Conservation (phyloP, 2,888 invertebrate species). For the Omphaloscelis lunosa region DNA sequence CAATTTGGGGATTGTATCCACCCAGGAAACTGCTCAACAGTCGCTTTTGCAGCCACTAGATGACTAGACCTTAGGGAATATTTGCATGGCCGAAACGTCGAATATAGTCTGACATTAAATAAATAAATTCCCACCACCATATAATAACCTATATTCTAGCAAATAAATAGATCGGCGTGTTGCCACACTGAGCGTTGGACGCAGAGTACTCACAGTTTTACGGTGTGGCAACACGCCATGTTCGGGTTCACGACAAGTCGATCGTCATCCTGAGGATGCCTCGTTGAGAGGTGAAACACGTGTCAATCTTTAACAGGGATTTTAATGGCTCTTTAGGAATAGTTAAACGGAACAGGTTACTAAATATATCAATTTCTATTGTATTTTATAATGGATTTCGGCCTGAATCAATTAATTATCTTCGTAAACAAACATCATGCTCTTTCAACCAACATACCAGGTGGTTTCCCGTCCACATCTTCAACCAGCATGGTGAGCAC, state of each 20-base stretch:
- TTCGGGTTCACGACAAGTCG: no score
- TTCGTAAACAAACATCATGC: not conserved
- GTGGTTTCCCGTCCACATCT: slow-evolving; percentile 88
- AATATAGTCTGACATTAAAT: not conserved
- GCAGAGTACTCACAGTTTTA: no score
- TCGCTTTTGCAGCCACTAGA: not conserved
- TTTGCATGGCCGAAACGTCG: not conserved
- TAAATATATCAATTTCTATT: no score
- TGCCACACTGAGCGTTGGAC: no score
- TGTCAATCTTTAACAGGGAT: no score
- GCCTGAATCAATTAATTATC: no score
- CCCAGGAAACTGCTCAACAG: not conserved
- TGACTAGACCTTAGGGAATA: not conserved
- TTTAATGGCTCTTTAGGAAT: no score
- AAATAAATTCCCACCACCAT: not conserved
- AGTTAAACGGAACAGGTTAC: no score
- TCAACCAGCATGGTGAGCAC: slow-evolving; percentile 93
- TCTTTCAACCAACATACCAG: slow-evolving; percentile 74
- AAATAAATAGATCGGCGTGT: not conserved
- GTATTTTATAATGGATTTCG: no score
- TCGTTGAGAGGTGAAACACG: no score
- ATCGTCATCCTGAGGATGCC: no score
- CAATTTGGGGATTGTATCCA: not conserved
- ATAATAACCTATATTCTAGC: not conserved
- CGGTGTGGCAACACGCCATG: no score